Percentiles rank a stretch among this genome's conserved stretches.
Evolutionary conservation across 2,113 vertebrate species (phyloP).

Genomic region (Gymnogyps californianus): DNA sequence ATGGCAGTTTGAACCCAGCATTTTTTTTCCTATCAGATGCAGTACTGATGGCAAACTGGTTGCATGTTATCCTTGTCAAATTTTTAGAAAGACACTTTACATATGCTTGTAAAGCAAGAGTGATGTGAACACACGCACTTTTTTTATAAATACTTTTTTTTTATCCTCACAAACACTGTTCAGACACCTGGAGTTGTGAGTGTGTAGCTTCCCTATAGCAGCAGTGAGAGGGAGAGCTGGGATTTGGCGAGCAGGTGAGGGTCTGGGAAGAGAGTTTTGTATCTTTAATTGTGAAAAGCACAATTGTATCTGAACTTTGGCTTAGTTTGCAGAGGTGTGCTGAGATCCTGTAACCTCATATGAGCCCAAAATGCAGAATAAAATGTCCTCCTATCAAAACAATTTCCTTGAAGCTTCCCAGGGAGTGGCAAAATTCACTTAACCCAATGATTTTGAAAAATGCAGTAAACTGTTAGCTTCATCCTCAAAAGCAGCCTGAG

Average conservation of each 20-base stretch:
- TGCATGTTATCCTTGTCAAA: not conserved
- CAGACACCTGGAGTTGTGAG: not conserved
- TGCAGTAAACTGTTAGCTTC: not conserved
- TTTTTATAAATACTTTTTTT: not conserved
- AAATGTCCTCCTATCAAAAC: fast-evolving
- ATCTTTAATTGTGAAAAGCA: not conserved
- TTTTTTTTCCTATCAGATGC: not conserved
- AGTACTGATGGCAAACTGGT: not conserved
- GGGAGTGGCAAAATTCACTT: not conserved
- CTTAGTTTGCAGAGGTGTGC: not conserved
- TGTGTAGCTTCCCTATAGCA: not conserved
- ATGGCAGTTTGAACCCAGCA: fast-evolving
- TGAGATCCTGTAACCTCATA: not conserved
- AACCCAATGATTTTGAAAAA: not conserved
- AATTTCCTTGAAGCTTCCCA: not conserved
- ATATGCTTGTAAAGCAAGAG: not conserved
- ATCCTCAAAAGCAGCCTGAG: not conserved
- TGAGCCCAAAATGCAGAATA: not conserved
- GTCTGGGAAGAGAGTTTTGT: not conserved
- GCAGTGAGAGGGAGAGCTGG: not conserved
- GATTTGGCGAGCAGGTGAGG: not conserved
- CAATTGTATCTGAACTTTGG: not conserved
- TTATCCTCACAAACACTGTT: not conserved
- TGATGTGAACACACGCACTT: not conserved
- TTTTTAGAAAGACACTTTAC: not conserved